phyloP scores from a whole-genome alignment of 2,797 vertebrate genomes.

The Macropodus opercularis region DNA sequence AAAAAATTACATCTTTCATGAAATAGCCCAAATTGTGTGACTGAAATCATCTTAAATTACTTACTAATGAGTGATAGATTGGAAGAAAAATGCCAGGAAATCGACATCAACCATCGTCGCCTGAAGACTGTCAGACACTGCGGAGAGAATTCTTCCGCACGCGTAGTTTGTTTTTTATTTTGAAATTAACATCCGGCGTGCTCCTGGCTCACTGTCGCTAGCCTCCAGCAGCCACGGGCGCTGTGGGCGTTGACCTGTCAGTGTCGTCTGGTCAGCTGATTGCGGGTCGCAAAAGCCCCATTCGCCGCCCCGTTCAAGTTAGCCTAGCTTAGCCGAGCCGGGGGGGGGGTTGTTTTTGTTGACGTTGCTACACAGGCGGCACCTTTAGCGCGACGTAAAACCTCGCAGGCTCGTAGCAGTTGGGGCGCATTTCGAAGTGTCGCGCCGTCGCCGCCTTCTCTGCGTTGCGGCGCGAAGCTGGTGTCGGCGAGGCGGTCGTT shows the following conservation, averaged over 20 bases:
- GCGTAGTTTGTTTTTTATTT: slow-evolving; percentile 47
- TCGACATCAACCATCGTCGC: too few relatives aligned
- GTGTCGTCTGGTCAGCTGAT: slow-evolving; percentile 78
- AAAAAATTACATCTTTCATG: too few relatives aligned
- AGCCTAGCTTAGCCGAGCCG: slow-evolving; percentile 71
- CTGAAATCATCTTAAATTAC: too few relatives aligned
- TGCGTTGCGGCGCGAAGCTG: neutral
- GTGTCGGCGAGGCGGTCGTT: slow-evolving; percentile 11
- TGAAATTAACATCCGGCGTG: slow-evolving; percentile 30
- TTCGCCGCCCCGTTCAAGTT: slow-evolving; percentile 51
- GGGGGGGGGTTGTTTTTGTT: slow-evolving; percentile 67
- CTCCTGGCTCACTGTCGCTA: neutral
- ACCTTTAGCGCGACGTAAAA: neutral
- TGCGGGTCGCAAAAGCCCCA: slow-evolving; percentile 60
- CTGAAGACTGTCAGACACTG: too few relatives aligned
- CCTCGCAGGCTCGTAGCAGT: neutral
- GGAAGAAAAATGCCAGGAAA: too few relatives aligned
- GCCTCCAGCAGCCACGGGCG: neutral
- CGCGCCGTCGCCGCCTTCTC: neutral
- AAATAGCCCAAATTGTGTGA: too few relatives aligned
- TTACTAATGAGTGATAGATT: too few relatives aligned
- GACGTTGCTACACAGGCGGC: slow-evolving; percentile 22
- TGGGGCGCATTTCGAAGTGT: neutral
- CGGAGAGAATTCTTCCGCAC: too few relatives aligned
- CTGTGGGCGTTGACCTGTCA: slow-evolving; percentile 66